phyloP scores from a whole-genome alignment of 2,797 vertebrate genomes.

The Amblyraja radiata region DNA sequence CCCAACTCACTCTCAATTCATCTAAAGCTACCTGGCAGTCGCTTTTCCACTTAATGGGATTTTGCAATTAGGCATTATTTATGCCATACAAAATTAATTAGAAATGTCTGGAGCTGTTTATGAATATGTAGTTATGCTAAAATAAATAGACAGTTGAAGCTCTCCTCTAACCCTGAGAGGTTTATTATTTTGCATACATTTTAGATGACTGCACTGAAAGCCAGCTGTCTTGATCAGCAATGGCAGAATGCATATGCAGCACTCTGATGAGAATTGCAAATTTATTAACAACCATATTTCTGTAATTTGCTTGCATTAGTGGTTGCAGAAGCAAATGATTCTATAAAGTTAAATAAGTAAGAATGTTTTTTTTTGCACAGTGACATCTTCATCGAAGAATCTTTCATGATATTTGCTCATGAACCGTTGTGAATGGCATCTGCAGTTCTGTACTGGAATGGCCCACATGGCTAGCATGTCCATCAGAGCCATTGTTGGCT shows the following conservation, averaged over 20 bases:
- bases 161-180: not conserved
- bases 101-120: slow-evolving; percentile 8
- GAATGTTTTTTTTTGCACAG: not conserved
- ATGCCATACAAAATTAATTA: slow-evolving; percentile 32
- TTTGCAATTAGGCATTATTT: slow-evolving; percentile 28
- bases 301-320: slow-evolving; percentile 31
- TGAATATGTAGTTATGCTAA: slow-evolving; percentile 37
- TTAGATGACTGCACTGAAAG: slow-evolving; percentile 4
- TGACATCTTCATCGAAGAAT: slow-evolving; percentile 22
- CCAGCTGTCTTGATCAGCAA: slow-evolving; percentile 18
- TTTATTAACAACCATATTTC: slow-evolving; percentile 34
- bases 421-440: not conserved
- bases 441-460: slow-evolving; percentile 7
- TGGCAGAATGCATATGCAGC: slow-evolving; percentile 26
- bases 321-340: slow-evolving; percentile 22
- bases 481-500: not conserved
- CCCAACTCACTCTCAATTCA: not conserved
- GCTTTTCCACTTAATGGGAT: slow-evolving; percentile 14
- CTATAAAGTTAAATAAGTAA: not conserved
- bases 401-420: not conserved
- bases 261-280: not conserved
- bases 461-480: not conserved
- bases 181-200: not conserved
- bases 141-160: not conserved
- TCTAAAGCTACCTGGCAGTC: not conserved